Base-by-base conservation (phyloP, 2,113 vertebrate genomes). In the Phrynosoma platyrhinos region DNA sequence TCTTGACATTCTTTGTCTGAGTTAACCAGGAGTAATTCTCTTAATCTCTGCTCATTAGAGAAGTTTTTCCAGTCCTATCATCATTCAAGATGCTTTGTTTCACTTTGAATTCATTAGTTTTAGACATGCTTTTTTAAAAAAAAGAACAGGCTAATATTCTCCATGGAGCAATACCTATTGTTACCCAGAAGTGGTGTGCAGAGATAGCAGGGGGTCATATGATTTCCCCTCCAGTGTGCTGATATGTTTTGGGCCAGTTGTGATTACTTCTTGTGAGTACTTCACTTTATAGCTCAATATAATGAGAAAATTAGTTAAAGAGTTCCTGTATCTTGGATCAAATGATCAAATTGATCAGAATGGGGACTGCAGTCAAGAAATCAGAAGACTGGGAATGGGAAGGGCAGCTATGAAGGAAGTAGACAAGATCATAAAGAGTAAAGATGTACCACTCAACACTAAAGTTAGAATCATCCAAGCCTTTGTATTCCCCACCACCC, bases 41-140 rank as follows among this genome's bases (percentile, higher is more conserved):
- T 86, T 86, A 69, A 79, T 86, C 42, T 53, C 30, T 69, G 62
- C 2, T 69, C 64, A 79, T 86, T 75, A 76, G 53, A 21, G 3
- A 86, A 27, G 30, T 32, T 32, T 62, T 87, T 82, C 71, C 58
- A 64, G 8, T 62, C 23, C n/a, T 79, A 21, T 55, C 23, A 55
- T 71, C 25, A 16, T 79, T 71, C 66, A 13, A 58, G 25, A 30
- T 82, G 53, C 27, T 87, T 53, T 25, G 30, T 79, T 86, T 68
- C 85, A 53, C 13, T 86, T 55, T 62, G 27, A 64, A 62, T 64
- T 81, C 68, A 79, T 87, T 71, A 86, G 14, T 69, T 47, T 20
- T 72, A 16, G 40, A 77, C 16, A 13, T 77, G 74, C 84, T 66
- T 36, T 36, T 36, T 36, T 14, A 62, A 4, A 72, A 87, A 53